Base-by-base conservation (phyloP, 2,113 vertebrate genomes). In the Mesocricetus auratus region DNA sequence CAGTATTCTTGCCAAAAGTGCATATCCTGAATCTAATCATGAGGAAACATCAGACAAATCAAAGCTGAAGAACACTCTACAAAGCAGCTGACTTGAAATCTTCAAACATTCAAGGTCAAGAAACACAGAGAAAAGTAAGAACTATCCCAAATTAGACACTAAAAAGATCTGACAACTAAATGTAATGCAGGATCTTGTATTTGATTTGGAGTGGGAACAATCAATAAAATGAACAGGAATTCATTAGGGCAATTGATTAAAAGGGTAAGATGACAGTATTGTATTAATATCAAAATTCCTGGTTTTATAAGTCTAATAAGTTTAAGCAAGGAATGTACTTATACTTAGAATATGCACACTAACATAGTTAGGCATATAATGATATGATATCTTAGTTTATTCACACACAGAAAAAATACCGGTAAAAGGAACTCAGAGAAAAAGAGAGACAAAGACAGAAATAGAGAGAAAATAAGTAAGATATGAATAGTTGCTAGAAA, bases 81-180 rank as follows among this genome's bases (percentile, higher is more conserved):
- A 96, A 81, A 92, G 93, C 42, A 94, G 58, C 78, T 93, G 92
- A 69, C 75, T 91, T 88, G 45, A 90, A 92, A 75, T 85, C 56
- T 94, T 97, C 42, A 96, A 94, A 91, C 96, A 77, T 62, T 81
- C 93, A 96, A 98, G 94, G 92, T 96, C 92, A 96, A 90, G 81
- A 90, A 94, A 82, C 39, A 94, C 42, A 94, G 89, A 96, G 77
- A 77, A 74, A 90, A 50, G 74, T 91, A 91, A 96, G 53, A 94
- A 89, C 39, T 45, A 17, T 42, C 89, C 47, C 71, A 96, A 96
- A 87, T 95, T 77, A 94, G 66, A 97, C 85, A 90, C 83, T 90
- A 85, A 96, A 95, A 93, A 94, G 42, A 93, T 73, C 33, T 95
- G 93, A 96, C 86, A 96, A 90, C 73, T 75, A 86, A 96, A 89